Evolutionary conservation across 2,797 vertebrate genomes (phyloP), one percentile per base, ranked within the genome.

Genomic region (Hirundo rustica): DNA sequence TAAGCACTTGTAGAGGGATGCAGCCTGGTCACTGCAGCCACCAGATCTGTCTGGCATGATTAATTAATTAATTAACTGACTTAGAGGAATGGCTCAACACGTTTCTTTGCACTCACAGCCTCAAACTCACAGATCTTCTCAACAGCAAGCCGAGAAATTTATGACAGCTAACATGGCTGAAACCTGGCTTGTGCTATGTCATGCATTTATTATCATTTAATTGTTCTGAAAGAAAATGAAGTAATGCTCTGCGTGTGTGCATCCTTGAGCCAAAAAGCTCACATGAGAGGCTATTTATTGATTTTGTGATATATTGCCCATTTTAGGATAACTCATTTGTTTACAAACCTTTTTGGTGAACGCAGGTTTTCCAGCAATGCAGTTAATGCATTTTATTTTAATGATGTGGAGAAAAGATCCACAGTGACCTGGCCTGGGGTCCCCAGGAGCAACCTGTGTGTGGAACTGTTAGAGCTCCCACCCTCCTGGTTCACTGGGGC

Each of bases 61-160:
- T 86, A 93, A 77, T 93, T 60, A 34, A 34, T 57, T 34, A 89
- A 86, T 90, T 85, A 93, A 72, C 55, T 74, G 77, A 61, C 10
- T 60, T 19, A 60, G 48, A 94, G 44, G 26, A 91, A 92, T 70
- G 72, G 82, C 85, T 92, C 66, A 81, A 83, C 58, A 73, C 0
- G 0, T 53, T 88, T 48, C 84, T 89, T 93, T 58, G 36, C 58
- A 68, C 58, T 85, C 48, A 42, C 48, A 87, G 42, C 27, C 72
- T 93, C 73, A 78, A 51, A 78, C 22, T 88, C 47, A 25, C 51
- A 81, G 60, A 75, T 61, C 53, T 86, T 78, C 48, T 83, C 23
- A 83, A 51, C 10, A 65, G 48, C 2, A 9, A 92, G 65, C 50
- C 79, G 84, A 92, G 62, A 75, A 78, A 84, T 89, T 85, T 16